Conservation (phyloP, 2,888 invertebrate genomes). For the Sympetrum striolatum region DNA sequence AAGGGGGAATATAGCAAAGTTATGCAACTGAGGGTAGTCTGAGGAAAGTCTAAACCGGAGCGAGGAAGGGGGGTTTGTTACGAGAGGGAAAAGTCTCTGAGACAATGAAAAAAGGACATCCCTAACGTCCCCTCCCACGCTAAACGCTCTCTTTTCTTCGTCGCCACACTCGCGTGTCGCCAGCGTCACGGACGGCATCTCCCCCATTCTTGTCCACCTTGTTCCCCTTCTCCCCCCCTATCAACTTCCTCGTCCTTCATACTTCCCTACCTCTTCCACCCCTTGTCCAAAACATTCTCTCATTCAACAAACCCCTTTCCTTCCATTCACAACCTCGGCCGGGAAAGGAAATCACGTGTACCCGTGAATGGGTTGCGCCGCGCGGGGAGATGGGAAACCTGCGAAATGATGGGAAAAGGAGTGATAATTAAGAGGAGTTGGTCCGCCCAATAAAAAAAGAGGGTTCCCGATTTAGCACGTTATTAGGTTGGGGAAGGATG, state of each 20-base stretch:
- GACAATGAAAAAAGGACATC: background rate
- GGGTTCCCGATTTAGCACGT: too few relatives aligned
- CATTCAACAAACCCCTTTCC: background rate
- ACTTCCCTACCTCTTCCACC: background rate
- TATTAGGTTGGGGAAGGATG: too few relatives aligned
- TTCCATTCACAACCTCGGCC: slow-evolving; percentile 12
- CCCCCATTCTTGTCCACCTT: background rate
- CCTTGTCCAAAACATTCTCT: background rate
- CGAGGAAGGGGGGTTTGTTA: background rate
- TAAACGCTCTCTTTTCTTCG: slow-evolving; percentile 13
- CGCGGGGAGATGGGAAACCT: too few relatives aligned
- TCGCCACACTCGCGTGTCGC: slow-evolving; percentile 32
- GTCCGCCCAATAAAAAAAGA: too few relatives aligned
- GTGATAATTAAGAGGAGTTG: too few relatives aligned
- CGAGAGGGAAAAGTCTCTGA: background rate
- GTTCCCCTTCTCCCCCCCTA: background rate
- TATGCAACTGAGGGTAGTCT: too few relatives aligned
- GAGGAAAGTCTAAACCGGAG: too few relatives aligned
- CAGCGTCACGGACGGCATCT: slow-evolving; percentile 5
- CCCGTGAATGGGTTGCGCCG: too few relatives aligned
- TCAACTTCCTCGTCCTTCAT: background rate
- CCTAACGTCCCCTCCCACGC: background rate
- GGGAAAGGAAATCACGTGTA: background rate
- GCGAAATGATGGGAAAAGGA: too few relatives aligned
- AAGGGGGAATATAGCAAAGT: too few relatives aligned